Evolutionary conservation across 92 coral and sea anemone genomes (phyloP).

Genomic region (Actinernus sp.): DNA sequence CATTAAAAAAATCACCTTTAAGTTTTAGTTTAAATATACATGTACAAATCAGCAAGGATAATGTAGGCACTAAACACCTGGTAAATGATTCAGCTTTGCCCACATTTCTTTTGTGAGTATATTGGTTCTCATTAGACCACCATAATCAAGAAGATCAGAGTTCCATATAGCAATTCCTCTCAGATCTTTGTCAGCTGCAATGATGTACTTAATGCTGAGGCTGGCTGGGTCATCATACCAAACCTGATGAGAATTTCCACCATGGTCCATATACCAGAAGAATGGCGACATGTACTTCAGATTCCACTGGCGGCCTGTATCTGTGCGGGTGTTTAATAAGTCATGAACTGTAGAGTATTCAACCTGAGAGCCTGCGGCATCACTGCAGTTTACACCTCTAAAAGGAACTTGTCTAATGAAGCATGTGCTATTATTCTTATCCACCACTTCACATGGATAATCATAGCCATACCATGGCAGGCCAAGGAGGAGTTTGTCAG

Average conservation of each 20-base stretch:
- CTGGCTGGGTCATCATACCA: conserved; percentile 93
- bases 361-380: conserved; percentile 95
- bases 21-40: too few relatives aligned
- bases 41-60: conserved; percentile 9
- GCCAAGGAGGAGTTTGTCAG: conserved; percentile 91
- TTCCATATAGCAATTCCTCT: conserved; percentile 97
- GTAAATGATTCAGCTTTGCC: conserved; percentile 59
- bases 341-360: conserved; percentile 84
- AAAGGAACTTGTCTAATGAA: conserved; percentile 86
- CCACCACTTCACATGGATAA: conserved; percentile 69
- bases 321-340: conserved; percentile 70
- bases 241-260: conserved; percentile 80
- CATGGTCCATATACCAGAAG: conserved; percentile 80
- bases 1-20: too few relatives aligned
- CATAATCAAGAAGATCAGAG: conserved; percentile 89
- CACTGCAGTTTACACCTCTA: conserved; percentile 96
- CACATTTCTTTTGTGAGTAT: conserved; percentile 80
- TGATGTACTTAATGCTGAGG: conserved; percentile 59
- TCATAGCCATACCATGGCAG: conserved; percentile 99
- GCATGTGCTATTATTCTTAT: conserved; percentile 57
- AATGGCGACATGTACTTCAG: conserved; percentile 64
- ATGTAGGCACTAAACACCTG: conserved; percentile 11
- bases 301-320: conserved; percentile 72
- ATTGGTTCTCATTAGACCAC: conserved; percentile 64
- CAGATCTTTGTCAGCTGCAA: conserved; percentile 50